phyloP scores from a whole-genome alignment of 1,140 invertebrate species.

The Drosophila simulans region DNA sequence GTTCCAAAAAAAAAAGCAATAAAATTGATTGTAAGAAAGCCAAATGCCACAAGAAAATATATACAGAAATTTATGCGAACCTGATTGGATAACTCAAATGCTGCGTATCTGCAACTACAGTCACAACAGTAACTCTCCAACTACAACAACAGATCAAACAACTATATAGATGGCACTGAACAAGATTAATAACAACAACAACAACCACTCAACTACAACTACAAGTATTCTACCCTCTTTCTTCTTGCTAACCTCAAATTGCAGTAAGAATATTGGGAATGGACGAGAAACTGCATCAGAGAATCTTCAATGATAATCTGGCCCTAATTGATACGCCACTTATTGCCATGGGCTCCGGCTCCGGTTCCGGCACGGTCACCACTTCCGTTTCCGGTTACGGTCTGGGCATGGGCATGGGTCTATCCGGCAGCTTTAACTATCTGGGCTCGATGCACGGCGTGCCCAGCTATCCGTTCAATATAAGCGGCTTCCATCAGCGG shows the following conservation, averaged over 20 bases:
- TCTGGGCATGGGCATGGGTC: conserved; percentile 21
- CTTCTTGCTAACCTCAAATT: conserved; percentile 73
- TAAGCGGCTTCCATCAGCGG: conserved; percentile 82
- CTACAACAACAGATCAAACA: conserved; percentile 30
- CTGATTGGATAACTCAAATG: conserved; percentile 64
- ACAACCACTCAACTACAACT: conserved; percentile 45
- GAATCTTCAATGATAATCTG: conserved; percentile 84
- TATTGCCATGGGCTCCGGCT: conserved; percentile 63
- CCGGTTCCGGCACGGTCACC: conserved; percentile 42
- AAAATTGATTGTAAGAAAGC: conserved; percentile 43
- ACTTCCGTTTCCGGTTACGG: conserved; percentile 29
- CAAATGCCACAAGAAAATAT: conserved; percentile 43
- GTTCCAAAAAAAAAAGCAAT: conserved; percentile 6
- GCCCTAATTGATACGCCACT: conserved; percentile 84
- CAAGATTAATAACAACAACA: conserved; percentile 34
- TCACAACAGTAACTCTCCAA: conserved; percentile 40
- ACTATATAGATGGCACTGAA: conserved; percentile 59
- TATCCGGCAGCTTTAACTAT: conserved; percentile 71
- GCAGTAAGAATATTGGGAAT: conserved; percentile 85
- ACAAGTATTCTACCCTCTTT: conserved; percentile 76
- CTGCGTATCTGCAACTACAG: conserved; percentile 61
- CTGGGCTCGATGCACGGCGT: conserved; percentile 76
- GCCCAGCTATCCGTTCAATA: conserved; percentile 84
- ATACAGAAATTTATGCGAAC: conserved; percentile 53
- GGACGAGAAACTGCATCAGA: conserved; percentile 84